phyloP scores from a whole-genome alignment of 2,797 vertebrate species.

The Gobionotothen gibberifrons region DNA sequence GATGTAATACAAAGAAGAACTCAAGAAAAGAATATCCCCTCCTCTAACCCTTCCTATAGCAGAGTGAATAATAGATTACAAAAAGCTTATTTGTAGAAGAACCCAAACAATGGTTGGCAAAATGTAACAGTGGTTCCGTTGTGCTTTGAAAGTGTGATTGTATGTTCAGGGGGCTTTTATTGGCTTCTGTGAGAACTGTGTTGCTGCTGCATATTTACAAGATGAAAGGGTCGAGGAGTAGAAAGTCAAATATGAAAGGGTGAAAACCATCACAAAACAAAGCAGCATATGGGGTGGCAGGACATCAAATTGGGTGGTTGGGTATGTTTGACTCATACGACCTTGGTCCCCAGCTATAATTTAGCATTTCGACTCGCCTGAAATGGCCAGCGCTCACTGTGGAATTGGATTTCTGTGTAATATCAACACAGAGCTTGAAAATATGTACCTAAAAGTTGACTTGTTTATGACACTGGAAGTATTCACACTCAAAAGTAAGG shows the following conservation, averaged over 20 bases:
- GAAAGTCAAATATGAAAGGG: conserved; percentile 1
- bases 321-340: conserved; percentile 46
- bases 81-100: neutral
- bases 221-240: conserved; percentile 23
- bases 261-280: conserved; percentile 40
- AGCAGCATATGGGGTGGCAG: conserved; percentile 34
- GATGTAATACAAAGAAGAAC: too few relatives aligned
- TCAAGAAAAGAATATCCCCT: too few relatives aligned
- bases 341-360: conserved; percentile 49
- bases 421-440: conserved; percentile 42
- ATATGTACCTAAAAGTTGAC: conserved; percentile 28
- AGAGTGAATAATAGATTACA: neutral
- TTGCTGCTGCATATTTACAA: conserved; percentile 11
- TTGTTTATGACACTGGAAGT: conserved; percentile 51
- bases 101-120: neutral
- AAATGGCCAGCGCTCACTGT: conserved; percentile 41
- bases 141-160: conserved; percentile 32
- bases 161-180: conserved; percentile 30
- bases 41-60: neutral
- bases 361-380: conserved; percentile 47
- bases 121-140: conserved; percentile 6
- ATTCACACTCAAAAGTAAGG: conserved; percentile 35
- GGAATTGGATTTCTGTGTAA: conserved; percentile 65
- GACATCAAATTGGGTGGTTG: conserved; percentile 47
- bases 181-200: conserved; percentile 9